Base-by-base conservation (phyloP, 1,140 invertebrate species). In the Centruroides sculpturatus region DNA sequence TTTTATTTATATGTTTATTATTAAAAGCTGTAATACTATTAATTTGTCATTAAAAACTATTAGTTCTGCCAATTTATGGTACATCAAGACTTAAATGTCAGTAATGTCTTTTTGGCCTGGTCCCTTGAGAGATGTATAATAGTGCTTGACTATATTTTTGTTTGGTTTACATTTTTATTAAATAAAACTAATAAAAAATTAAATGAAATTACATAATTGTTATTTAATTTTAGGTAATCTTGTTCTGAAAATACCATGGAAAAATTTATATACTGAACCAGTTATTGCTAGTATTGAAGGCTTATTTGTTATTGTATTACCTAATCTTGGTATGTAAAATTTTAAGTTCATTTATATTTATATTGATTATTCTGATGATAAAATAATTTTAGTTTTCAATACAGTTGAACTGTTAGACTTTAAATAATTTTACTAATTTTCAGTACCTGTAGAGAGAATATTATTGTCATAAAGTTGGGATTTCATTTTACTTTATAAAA, bases 221-320 rank as follows among this genome's bases (percentile, higher is more conserved):
- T 51, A 34, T 34, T n/a, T 51, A 34, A 68, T 64, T 73, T 57
- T 71, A 94, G 92, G 88, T 34, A 92, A 92, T 76, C 76, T 99
- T 54, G 85, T 87, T 11, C 75, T 98, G 61, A 97, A 97, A 79
- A 97, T 99, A 74, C 95, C 95, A 64, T 98, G 94, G 89, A 96
- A 92, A 72, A 94, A 95, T 78, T 76, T 98, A 52, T 99, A 98
- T 79, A 88, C 84, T 64, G 84, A 90, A 47, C 88, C 92, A 49
- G 91, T 96, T 41, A 83, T 94, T 69, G 89, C 87, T 0, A 80
- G 83, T 52, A 78, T 99, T 48, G 90, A 96, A 72, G 84, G 89
- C 66, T 76, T 98, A 12, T 91, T 90, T 76, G 74, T 95, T 55
- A 76, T 99, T 41, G 82, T 91, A 10, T 84, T 92, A 58, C 96